Base-by-base conservation (phyloP, 2,888 invertebrate genomes). In the Mylabris sibirica region DNA sequence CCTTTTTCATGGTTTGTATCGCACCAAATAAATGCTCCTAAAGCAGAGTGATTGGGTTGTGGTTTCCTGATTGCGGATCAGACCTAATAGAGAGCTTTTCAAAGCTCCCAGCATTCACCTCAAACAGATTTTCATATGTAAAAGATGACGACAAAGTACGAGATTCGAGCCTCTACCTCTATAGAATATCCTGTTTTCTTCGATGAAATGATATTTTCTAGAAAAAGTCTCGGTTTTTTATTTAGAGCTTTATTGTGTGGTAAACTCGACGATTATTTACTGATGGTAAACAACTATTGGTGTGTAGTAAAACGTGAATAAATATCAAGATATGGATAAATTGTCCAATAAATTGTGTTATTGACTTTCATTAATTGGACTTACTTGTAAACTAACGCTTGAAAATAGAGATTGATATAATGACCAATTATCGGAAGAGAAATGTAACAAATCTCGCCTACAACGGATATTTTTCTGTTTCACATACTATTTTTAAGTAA, bases 221-320 rank as follows among this genome's bases (percentile, higher is more conserved):
- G 14, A n/a, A 17, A 17, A 22, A 49, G 30, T 30, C 30, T n/a
- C n/a, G n/a, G n/a, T n/a, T n/a, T n/a, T 57, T 57, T 24, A 12
- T 24, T 24, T 22, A 14, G 5, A 2, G 24, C 11, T 24, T 24
- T 57, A 57, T 57, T 57, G 24, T 30, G 30, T 30, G 30, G 30
- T 11, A 57, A 57, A 24, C 24, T 57, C 24, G 11, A 24, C 24
- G 12, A 57, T 24, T 57, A 57, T 57, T 57, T 24, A 57, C 24
- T 57, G 57, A 8, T 49, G 11, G 20, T 3, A 49, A 49, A 49
- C 49, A 49, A 20, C 49, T 9, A 49, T 22, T 20, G 1, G 57
- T 57, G 57, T 57, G 57, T 57, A 24, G 57, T 57, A 24, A 57
- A 24, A 8, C 57, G 57, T 57, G 57, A 22, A 57, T 57, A 14